These are phyloP conservation scores for Passer montanus DNA, from an alignment of 2,113 vertebrate species.

Conservation along the genomic window DNA sequence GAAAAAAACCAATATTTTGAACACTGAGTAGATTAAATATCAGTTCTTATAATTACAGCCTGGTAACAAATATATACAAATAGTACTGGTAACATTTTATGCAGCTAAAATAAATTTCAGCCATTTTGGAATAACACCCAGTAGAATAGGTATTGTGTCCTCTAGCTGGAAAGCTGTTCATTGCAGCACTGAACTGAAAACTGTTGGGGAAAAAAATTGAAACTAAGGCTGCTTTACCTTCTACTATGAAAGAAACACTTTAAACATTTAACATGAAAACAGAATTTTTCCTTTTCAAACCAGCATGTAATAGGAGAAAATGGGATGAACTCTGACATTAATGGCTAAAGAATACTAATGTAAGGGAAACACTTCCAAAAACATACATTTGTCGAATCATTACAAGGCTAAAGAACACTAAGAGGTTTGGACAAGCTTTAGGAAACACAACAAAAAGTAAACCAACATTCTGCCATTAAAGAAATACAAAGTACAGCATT, in stretches of 20 bases:
- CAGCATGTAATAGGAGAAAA: neutral
- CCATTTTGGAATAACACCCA: neutral
- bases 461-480: neutral
- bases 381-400: neutral
- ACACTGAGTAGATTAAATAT: neutral
- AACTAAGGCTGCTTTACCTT: slow-evolving; percentile 5
- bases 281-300: neutral
- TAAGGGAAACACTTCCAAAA: slow-evolving; percentile 19
- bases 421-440: neutral
- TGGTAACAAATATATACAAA: neutral
- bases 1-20: neutral
- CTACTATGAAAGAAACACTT: neutral
- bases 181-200: neutral
- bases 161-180: neutral
- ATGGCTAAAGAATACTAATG: neutral
- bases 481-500: neutral
- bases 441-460: neutral
- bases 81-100: neutral
- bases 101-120: neutral
- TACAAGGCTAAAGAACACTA: neutral
- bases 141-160: neutral
- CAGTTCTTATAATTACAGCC: neutral
- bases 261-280: neutral
- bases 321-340: neutral
- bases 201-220: neutral